A percentile compares a stretch with the other conserved stretches of the same genome.
Conservation (phyloP, 2,888 invertebrate species). For the Xanthostigma xanthostigma region DNA sequence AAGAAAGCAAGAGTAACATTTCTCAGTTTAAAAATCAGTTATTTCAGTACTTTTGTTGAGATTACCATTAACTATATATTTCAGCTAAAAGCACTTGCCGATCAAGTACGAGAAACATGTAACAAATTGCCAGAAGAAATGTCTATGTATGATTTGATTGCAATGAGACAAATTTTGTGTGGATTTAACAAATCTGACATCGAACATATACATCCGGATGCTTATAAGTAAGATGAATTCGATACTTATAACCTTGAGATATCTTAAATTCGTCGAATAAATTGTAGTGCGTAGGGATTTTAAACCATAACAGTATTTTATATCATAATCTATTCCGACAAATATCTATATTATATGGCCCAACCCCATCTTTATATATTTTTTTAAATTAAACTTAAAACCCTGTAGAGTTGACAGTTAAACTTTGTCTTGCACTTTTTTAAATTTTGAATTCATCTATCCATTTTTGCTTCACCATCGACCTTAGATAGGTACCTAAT, state of each 20-base stretch:
- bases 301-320: too few species aligned
- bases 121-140: conserved; percentile 38
- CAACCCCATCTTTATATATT: too few species aligned
- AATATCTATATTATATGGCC: too few species aligned
- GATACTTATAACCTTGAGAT: background rate
- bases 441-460: too few species aligned
- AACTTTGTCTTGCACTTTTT: too few species aligned
- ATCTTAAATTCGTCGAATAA: too few species aligned
- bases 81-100: conserved; percentile 31
- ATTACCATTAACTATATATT: conserved; percentile 13
- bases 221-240: conserved; percentile 23
- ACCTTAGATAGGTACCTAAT: too few species aligned
- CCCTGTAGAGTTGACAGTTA: too few species aligned
- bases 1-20: background rate
- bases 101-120: conserved; percentile 35
- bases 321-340: too few species aligned
- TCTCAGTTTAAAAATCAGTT: background rate
- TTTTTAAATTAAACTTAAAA: too few species aligned
- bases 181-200: conserved; percentile 38
- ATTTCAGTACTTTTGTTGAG: background rate
- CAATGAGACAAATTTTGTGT: conserved; percentile 38
- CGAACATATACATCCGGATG: conserved; percentile 33
- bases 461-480: too few species aligned
- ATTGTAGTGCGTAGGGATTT: too few species aligned
- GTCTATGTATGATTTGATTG: conserved; percentile 37